Evolutionary conservation across 2,113 vertebrate genomes (phyloP), one percentile per base, ranked within the genome.

Genomic region (Blennius ocellaris): DNA sequence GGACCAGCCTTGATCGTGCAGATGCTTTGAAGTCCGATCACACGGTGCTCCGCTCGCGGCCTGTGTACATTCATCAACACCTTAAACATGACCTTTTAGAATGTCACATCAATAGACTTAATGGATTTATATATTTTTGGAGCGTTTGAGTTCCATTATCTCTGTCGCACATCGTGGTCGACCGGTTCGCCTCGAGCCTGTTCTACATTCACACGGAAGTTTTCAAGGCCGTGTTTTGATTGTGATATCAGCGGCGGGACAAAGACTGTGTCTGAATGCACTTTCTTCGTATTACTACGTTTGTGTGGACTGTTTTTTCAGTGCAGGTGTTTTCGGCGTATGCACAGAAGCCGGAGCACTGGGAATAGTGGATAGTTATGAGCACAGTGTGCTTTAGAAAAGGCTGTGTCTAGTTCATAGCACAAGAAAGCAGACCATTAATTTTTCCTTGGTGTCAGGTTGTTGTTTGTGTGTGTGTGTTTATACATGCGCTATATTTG

Each of bases 61-160:
- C 68, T 78, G 78, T 69, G 16, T 47, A 17, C 51, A 69, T 74
- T 68, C 58, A 83, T 86, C 56, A 85, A 73, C 69, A 77, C 59
- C 76, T 75, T 59, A 86, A 83, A 78, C 2, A 6, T 76, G 80
- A 90, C 90, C 86, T 91, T 90, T 89, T 49, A 52, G 83, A 90
- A 87, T 90, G 83, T 76, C 83, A 81, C 43, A 58, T 39, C 8
- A 6, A 70, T 50, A 51, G 50, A 61, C 16, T 6, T 67, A 71
- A 84, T 87, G 49, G 78, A 79, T 87, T 81, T 70, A 41, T 82
- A 16, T 16, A 54, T 62, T 39, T 64, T 66, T 36, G 17, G 8
- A 65, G 37, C 45, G 36, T 6, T 63, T 6, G 45, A n/a, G n/a
- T 16, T 57, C 12, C 7, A 8, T 69, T 57, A 52, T 61, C 52